Conservation (phyloP, 2,113 vertebrate species). For the Otis tarda region DNA sequence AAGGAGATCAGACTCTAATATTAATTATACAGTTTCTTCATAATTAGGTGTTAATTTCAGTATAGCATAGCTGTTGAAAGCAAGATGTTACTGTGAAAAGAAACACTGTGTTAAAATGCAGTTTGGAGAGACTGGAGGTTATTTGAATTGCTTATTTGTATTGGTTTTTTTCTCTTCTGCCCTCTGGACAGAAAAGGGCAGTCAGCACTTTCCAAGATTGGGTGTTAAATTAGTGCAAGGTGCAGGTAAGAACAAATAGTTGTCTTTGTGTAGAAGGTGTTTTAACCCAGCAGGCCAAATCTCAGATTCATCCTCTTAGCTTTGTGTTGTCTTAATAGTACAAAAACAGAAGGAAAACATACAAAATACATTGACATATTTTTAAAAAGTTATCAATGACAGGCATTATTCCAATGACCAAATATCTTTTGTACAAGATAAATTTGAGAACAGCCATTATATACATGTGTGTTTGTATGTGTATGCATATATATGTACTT, state of each 20-base stretch:
- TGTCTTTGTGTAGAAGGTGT: not conserved
- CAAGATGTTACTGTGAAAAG: not conserved
- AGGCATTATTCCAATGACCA: not conserved
- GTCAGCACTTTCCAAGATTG: not conserved
- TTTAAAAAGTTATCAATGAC: not conserved
- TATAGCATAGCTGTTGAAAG: not conserved
- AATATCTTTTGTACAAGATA: not conserved
- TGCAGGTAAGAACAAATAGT: not conserved
- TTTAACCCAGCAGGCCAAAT: not conserved
- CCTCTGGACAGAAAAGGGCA: not conserved
- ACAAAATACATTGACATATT: rapidly evolving
- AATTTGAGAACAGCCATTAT: not conserved
- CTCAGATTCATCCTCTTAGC: not conserved
- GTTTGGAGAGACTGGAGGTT: not conserved
- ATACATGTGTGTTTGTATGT: not conserved
- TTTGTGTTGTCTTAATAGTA: not conserved
- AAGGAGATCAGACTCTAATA: not conserved
- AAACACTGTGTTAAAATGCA: not conserved
- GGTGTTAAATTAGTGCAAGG: not conserved
- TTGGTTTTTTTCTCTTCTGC: not conserved
- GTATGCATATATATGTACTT: not conserved
- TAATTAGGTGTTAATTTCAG: not conserved
- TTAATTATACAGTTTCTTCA: not conserved
- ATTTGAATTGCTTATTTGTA: not conserved
- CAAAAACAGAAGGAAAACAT: not conserved